Conservation (phyloP, 2,113 vertebrate genomes). For the Lucifuga dentata region DNA sequence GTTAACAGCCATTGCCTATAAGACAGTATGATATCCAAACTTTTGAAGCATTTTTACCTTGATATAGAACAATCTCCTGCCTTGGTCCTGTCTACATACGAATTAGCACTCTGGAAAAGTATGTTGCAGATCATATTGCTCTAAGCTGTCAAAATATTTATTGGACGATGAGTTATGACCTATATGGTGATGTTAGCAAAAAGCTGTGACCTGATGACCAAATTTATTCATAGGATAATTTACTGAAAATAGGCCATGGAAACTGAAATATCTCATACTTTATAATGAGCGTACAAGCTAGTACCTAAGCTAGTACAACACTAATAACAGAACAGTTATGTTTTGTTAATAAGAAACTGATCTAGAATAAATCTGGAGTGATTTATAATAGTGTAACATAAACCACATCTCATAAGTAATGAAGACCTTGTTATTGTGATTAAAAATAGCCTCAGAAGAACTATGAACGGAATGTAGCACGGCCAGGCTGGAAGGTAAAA, state of each 20-base stretch:
- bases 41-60: too few species aligned
- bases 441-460: slow-evolving; percentile 17
- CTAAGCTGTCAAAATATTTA: too few species aligned
- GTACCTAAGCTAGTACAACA: background rate
- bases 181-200: too few species aligned
- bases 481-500: slow-evolving; percentile 8
- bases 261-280: background rate
- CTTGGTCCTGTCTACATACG: too few species aligned
- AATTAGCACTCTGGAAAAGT: too few species aligned
- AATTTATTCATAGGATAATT: too few species aligned
- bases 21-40: background rate
- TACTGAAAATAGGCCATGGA: too few species aligned
- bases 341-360: slow-evolving; percentile 7
- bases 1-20: background rate
- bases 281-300: too few species aligned
- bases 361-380: background rate
- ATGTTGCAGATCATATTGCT: too few species aligned
- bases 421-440: slow-evolving; percentile 2
- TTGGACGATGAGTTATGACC: too few species aligned
- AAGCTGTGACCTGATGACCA: too few species aligned
- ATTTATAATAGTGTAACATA: background rate
- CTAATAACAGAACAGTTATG: background rate
- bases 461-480: slow-evolving; percentile 42
- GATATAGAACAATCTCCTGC: too few species aligned
- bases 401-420: slow-evolving; percentile 45